Conservation (phyloP, 2,888 invertebrate species). For the Drosophila parthenogenetica region DNA sequence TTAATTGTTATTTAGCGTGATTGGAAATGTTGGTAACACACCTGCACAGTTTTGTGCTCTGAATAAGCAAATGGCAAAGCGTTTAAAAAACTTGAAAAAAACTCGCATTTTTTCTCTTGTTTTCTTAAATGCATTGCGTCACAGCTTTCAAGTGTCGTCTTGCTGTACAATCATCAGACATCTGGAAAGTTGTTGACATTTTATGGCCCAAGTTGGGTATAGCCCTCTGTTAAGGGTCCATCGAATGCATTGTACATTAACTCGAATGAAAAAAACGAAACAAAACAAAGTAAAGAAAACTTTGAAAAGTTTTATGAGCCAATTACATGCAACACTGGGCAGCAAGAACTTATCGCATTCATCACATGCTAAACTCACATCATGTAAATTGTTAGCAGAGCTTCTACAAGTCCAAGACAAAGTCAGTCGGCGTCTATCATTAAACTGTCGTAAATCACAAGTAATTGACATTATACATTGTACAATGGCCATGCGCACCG, state of each 20-base stretch:
- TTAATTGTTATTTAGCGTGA: slow-evolving; percentile 75
- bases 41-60: slow-evolving; percentile 50
- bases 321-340: slow-evolving; percentile 78
- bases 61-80: slow-evolving; percentile 51
- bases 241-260: slow-evolving; percentile 9
- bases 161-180: slow-evolving; percentile 23
- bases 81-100: slow-evolving; percentile 36
- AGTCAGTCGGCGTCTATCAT: slow-evolving; percentile 66
- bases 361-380: slow-evolving; percentile 67
- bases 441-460: slow-evolving; percentile 81
- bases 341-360: slow-evolving; percentile 71
- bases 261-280: not conserved
- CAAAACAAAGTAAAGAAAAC: not conserved
- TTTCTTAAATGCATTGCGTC: slow-evolving; percentile 44
- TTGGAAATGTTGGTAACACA: slow-evolving; percentile 52
- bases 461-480: slow-evolving; percentile 77
- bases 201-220: slow-evolving; percentile 21
- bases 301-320: slow-evolving; percentile 59
- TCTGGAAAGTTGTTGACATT: slow-evolving; percentile 54
- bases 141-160: slow-evolving; percentile 25
- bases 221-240: slow-evolving; percentile 19
- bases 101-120: not conserved
- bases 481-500: slow-evolving; percentile 55
- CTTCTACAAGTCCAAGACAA: slow-evolving; percentile 41
- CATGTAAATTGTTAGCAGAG: slow-evolving; percentile 58